These are phyloP conservation scores for Novumbra hubbsi DNA, from an alignment of 2,797 vertebrate species.

Conservation along the genomic window DNA sequence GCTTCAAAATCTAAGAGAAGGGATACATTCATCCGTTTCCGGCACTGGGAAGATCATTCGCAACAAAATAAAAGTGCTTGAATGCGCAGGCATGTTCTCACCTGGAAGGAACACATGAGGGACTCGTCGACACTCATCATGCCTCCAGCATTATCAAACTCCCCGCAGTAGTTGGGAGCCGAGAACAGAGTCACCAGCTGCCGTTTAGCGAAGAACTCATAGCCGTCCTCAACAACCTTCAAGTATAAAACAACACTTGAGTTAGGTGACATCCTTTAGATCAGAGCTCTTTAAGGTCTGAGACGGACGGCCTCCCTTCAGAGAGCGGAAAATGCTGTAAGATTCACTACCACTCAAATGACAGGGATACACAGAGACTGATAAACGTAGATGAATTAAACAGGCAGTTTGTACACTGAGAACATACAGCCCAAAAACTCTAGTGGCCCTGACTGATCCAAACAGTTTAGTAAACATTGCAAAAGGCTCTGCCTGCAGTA, in stretches of 20 bases:
- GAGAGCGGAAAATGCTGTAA: too few species aligned
- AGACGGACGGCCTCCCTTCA: too few species aligned
- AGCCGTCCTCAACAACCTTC: constrained; percentile 92
- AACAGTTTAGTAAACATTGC: too few species aligned
- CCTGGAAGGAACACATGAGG: constrained; percentile 96
- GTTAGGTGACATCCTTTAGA: not conserved
- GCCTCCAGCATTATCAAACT: constrained; percentile 93
- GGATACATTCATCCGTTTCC: not conserved
- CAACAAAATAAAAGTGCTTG: not conserved
- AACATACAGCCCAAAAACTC: not conserved
- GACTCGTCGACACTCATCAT: constrained; percentile 98
- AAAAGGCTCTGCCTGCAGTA: too few species aligned
- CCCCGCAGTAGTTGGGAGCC: constrained; percentile 91
- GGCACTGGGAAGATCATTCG: not conserved
- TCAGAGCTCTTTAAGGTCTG: too few species aligned
- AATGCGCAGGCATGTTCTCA: constrained; percentile 32
- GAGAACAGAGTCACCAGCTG: constrained; percentile 93
- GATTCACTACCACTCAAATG: too few species aligned
- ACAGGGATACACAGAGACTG: too few species aligned
- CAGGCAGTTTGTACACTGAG: too few species aligned
- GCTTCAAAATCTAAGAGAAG: constrained; percentile 83
- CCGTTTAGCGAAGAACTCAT: constrained; percentile 93
- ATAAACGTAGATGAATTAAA: too few species aligned
- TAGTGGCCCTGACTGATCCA: not conserved
- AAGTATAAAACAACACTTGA: constrained; percentile 18